Evolutionary conservation across 2,797 vertebrate species (phyloP), one percentile per base, ranked within the genome.

Genomic region (Apodemus agrarius): DNA sequence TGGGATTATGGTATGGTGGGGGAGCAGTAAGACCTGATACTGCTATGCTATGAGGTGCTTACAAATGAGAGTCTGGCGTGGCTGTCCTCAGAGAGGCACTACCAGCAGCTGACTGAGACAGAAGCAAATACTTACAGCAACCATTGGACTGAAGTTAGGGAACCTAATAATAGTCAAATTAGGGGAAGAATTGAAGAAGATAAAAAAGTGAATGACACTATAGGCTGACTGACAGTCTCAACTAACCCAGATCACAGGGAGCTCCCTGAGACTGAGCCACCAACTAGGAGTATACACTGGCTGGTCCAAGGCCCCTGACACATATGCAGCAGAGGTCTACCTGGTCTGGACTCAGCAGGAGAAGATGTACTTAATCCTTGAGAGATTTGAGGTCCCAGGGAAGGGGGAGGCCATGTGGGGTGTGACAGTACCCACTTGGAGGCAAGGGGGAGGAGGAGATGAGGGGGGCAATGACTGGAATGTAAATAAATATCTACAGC

Each of bases 391-490:
- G n/a, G 34, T 7, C n/a, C 69, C 34, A 72, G 69, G 69, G 69
- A 72, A 37, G 17, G 17, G n/a, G 69, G 69, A 37, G n/a, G 69
- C 17, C 17, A 37, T 17, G n/a, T 72, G 17, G n/a, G 17, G 67
- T 37, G 8, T 3, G 34, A 7, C 2, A 72, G 34, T 7, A 72
- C 16, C 17, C 2, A 9, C 17, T n/a, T 7, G 3, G n/a, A 10
- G 69, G n/a, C 69, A 37, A 37, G 3, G 6, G 3, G 17, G n/a
- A 72, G 17, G 17, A 37, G 17, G 17, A 8, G 37, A 17, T 72
- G 69, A 37, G 69, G n/a, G 31, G 65, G 34, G 1, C 69, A 72
- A 72, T 9, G 17, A 72, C 69, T 72, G 69, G n/a, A 72, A 37
- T 19, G 67, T 69, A 69, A 69, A 19, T 69, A n/a, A n/a, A 69